Conservation (phyloP, 2,797 vertebrate species). For the Pagetopsis macropterus region DNA sequence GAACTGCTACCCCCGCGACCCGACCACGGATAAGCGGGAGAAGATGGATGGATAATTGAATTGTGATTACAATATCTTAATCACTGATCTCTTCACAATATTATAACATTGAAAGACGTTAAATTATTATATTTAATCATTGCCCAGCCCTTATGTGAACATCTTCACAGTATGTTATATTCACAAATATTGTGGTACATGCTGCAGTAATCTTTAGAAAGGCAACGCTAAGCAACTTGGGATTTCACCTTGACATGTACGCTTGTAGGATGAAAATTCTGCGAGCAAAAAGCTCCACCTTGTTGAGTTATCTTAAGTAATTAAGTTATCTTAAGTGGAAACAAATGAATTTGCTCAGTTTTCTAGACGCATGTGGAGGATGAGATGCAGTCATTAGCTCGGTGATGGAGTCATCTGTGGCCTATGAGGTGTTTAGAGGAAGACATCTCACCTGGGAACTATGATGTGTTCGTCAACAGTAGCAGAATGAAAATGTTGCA, state of each 20-base stretch:
- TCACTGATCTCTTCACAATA: too few relatives aligned
- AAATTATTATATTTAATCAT: too few relatives aligned
- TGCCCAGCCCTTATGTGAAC: too few relatives aligned
- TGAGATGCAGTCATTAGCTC: slow-evolving; percentile 60
- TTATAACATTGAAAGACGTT: too few relatives aligned
- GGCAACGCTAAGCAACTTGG: not conserved
- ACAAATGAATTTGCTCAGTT: slow-evolving; percentile 51
- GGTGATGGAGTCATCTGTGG: slow-evolving; percentile 58
- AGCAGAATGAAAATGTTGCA: slow-evolving; percentile 56
- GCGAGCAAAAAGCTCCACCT: slow-evolving; percentile 21
- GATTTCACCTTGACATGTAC: slow-evolving; percentile 20
- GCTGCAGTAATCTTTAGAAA: not conserved
- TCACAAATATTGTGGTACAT: not conserved
- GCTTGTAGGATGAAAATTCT: slow-evolving; percentile 1
- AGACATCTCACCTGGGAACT: slow-evolving; percentile 68
- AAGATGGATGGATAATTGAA: too few relatives aligned
- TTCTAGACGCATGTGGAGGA: slow-evolving; percentile 57
- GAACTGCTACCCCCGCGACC: too few relatives aligned
- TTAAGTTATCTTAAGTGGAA: slow-evolving; percentile 52
- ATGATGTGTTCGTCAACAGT: slow-evolving; percentile 61
- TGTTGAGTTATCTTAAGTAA: slow-evolving; percentile 27
- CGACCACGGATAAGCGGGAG: too few relatives aligned
- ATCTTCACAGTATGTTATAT: not conserved
- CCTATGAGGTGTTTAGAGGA: slow-evolving; percentile 63
- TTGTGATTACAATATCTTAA: too few relatives aligned